These are phyloP conservation scores for Drosophila bocki DNA, from an alignment of 1,140 invertebrate genomes.

Conservation along the genomic window DNA sequence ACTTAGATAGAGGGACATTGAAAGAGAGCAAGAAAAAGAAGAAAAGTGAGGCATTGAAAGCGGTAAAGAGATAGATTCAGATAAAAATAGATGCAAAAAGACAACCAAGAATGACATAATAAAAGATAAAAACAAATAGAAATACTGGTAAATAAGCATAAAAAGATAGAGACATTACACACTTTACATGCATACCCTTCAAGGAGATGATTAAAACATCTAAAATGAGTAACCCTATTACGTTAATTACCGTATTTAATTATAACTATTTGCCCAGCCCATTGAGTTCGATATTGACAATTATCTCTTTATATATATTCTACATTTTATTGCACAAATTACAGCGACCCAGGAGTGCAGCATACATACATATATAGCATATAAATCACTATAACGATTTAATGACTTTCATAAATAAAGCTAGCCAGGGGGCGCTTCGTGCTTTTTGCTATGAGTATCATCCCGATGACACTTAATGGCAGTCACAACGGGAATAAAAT, in stretches of 20 bases:
- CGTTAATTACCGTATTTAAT: slow-evolving; percentile 2
- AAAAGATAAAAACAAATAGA: too few species aligned
- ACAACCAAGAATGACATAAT: too few species aligned
- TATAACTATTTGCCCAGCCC: neutral
- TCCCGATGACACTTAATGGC: slow-evolving; percentile 32
- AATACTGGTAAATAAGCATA: too few species aligned
- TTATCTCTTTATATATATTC: neutral
- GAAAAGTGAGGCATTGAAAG: too few species aligned
- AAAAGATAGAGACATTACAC: too few species aligned
- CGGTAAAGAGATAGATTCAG: too few species aligned
- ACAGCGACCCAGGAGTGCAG: neutral
- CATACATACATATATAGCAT: slow-evolving; percentile 5
- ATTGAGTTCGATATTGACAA: neutral
- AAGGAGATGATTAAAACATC: neutral
- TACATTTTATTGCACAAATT: slow-evolving; percentile 15
- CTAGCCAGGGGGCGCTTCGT: slow-evolving; percentile 1
- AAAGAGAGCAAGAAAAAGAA: too few species aligned
- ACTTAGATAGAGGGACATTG: neutral
- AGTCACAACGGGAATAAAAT: slow-evolving; percentile 42
- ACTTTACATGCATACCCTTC: neutral
- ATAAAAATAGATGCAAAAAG: too few species aligned
- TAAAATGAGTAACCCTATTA: neutral
- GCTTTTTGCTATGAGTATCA: slow-evolving; percentile 6
- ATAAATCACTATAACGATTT: slow-evolving; percentile 36
- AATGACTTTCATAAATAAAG: slow-evolving; percentile 44